Evolutionary conservation across 2,888 invertebrate species (phyloP), one percentile per base, ranked within the genome.

Genomic region (Holacanthella duospinosa): DNA sequence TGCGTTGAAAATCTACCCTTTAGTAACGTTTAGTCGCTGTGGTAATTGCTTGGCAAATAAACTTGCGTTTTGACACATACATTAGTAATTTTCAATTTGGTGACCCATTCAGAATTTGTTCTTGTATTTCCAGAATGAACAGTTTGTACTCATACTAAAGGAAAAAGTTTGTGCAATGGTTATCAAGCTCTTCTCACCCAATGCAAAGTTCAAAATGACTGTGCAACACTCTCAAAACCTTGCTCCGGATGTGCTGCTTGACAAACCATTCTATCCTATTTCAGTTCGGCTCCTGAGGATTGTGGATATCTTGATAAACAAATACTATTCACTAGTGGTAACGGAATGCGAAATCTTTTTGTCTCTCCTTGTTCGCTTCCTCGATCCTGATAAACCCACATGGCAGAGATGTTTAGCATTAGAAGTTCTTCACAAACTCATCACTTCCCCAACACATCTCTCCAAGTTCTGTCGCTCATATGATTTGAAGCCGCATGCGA

Each of bases 311-410:
- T 83, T 99, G 54, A 86, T 97, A 74, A 91, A 93, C 78, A 89
- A 92, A 78, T 96, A 94, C 79, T 94, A 95, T 76, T 84, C 84
- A 9, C 81, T 94, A 66, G 78, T 96, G 82, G 94, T 92, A 29
- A 97, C 97, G 0, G 96, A 99, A 78, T 96, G 96, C 78, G 99
- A 99, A 80, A 97, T 99, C 76, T 97, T 99, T 79, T 81, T 99
- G 54, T 95, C 96, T 0, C 80, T 97, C 59, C 89, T 99, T 60
- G 91, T 97, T 43, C 96, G 97, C 78, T 97, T 99, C 79, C 80
- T 97, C 77, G 97, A 97, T 77, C 89, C 92, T 0, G 97, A 97
- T 76, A 94, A 95, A 78, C 93, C 94, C 1, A 75, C 88, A 68
- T 99, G 99, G 97, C 96, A 97, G 77, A 81, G 96, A 63, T 93